Evolutionary conservation across 2,797 vertebrate genomes (phyloP), one percentile per base, ranked within the genome.

Genomic region (Spinus olivaceus): DNA sequence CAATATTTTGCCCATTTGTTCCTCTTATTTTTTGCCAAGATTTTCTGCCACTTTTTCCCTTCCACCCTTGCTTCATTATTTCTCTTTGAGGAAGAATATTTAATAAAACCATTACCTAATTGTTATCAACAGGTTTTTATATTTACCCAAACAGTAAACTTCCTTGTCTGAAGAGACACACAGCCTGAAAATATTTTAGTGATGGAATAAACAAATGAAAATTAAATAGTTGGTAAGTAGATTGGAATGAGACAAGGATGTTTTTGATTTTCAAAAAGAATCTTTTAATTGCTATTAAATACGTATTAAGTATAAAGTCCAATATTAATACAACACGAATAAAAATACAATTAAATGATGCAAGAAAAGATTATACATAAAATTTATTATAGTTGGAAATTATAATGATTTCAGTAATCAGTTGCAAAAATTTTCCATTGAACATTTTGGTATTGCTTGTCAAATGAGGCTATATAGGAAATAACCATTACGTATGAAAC

Each of bases 401-500:
- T 1, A 33, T 84, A 91, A 86, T 37, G 10, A 82, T 70, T 88
- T 92, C 64, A 67, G 47, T 83, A 95, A 92, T 92, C 78, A 71
- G 28, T 81, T 93, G 49, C 24, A 92, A 94, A 95, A 66, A 76
- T 94, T 96, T 95, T 71, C 33, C 73, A 88, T 8, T 86, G 39
- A 96, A 66, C 17, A 71, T 95, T 93, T 94, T 69, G 63, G 33
- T 88, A 24, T 49, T 96, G 50, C 56, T 92, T 95, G 83, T 90
- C 70, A 95, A 96, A 92, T 79, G 61, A 97, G 81, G 46, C 37
- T 88, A 76, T 92, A 89, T 49, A 69, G 65, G 70, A 61, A 93
- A 73, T 81, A 96, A 87, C n/a, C 51, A 80, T 79, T 88, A 96
- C 93, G 64, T 88, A 90, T 44, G 60, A 87, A 97, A 86, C 24